phyloP scores from a whole-genome alignment of 2,888 invertebrate genomes.

The Sisyra nigra region DNA sequence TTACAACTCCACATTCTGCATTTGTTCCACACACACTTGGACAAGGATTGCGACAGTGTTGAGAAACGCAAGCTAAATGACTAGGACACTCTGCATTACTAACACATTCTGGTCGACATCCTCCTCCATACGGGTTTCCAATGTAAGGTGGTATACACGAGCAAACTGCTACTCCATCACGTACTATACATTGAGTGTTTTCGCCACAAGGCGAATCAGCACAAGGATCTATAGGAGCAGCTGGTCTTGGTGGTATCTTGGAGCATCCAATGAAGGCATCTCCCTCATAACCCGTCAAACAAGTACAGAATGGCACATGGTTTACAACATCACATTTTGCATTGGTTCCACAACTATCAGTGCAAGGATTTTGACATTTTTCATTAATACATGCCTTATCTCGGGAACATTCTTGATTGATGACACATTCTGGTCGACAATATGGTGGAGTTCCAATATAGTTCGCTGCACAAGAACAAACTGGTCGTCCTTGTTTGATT shows the following conservation, averaged over 20 bases:
- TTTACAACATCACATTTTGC: constrained; percentile 65
- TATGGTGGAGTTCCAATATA: constrained; percentile 69
- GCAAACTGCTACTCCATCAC: constrained; percentile 54
- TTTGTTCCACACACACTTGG: constrained; percentile 69
- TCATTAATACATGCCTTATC: constrained; percentile 66
- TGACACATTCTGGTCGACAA: constrained; percentile 69
- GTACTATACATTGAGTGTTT: constrained; percentile 60
- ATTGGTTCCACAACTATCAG: constrained; percentile 59
- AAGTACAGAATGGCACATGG: constrained; percentile 69
- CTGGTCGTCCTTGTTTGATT: constrained; percentile 57
- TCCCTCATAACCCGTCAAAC: constrained; percentile 59
- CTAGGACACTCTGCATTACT: constrained; percentile 67
- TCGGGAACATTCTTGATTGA: constrained; percentile 65
- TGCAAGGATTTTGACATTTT: constrained; percentile 70
- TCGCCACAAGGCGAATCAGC: constrained; percentile 69
- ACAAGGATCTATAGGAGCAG: constrained; percentile 41
- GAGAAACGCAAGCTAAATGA: constrained; percentile 61
- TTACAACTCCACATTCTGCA: constrained; percentile 66
- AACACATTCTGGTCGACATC: constrained; percentile 74
- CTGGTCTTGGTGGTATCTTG: constrained; percentile 22
- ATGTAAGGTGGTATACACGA: constrained; percentile 77
- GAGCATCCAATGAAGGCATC: constrained; percentile 74
- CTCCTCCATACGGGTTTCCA: constrained; percentile 72
- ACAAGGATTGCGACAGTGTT: constrained; percentile 76
- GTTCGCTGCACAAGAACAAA: constrained; percentile 64